These are phyloP conservation scores for Romanogobio albipinnatus DNA, from an alignment of 2,113 vertebrate genomes.

Conservation along the genomic window DNA sequence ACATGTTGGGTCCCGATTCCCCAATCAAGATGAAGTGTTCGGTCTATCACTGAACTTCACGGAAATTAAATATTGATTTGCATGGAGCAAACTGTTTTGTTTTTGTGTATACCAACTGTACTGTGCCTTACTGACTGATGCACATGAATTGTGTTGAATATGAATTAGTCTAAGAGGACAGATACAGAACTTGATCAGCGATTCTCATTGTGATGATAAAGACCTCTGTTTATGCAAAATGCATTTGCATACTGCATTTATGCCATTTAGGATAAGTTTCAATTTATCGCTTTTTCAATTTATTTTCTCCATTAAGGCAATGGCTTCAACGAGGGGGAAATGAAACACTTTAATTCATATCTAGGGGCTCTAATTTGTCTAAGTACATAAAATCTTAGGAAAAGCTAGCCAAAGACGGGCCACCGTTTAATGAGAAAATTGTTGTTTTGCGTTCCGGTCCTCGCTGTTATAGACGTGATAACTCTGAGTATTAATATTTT, in stretches of 20 bases:
- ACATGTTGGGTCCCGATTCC: constrained; percentile 10
- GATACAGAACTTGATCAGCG: constrained; percentile 8
- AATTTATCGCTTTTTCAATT: neutral
- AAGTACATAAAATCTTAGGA: constrained; percentile 23
- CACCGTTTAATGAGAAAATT: constrained; percentile 31
- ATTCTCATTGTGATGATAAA: neutral
- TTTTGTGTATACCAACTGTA: constrained; percentile 38
- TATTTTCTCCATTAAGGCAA: neutral
- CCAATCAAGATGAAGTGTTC: constrained; percentile 46
- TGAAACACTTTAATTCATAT: constrained; percentile 15
- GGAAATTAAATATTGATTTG: constrained; percentile 61
- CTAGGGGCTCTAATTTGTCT: constrained; percentile 32
- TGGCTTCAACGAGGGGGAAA: constrained; percentile 17
- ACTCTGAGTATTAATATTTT: constrained; percentile 45
- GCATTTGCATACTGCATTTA: neutral
- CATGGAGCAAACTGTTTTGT: constrained; percentile 40
- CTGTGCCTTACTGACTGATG: constrained; percentile 26
- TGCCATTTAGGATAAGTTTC: constrained; percentile 9
- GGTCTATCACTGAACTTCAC: constrained; percentile 39
- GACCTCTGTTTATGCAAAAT: constrained; percentile 1
- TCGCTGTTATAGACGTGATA: constrained; percentile 8
- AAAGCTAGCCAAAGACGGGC: constrained; percentile 11
- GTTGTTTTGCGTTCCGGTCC: constrained; percentile 24
- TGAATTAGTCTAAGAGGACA: constrained; percentile 20
- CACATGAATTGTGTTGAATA: constrained; percentile 9